Base-by-base conservation (phyloP, 2,113 vertebrate genomes). In the Plectropomus leopardus region DNA sequence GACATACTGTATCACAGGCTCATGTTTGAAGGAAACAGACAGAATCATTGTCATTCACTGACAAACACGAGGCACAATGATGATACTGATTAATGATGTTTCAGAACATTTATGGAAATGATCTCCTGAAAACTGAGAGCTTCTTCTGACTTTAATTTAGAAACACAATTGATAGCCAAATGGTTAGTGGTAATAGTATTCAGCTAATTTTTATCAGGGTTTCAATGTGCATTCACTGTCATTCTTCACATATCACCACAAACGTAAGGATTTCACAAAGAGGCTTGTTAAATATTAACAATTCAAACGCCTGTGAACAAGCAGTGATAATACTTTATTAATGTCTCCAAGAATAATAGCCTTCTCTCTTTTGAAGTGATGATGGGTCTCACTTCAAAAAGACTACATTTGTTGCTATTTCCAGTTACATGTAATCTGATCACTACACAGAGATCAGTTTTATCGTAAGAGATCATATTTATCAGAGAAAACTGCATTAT, bases 51-150 rank as follows among this genome's bases (percentile, higher is more conserved):
- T 92, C 89, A 91, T 84, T 64, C 78, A 77, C 86, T 82, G 88
- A 86, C 85, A 92, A 93, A 93, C 85, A 92, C n/a, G 70, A 82
- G 78, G 81, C 86, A 57, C 76, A 58, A 82, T 80, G 85, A 90
- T 92, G 88, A 92, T 89, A 88, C 81, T 85, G 90, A 94, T 93
- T 83, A 93, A 92, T 89, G 80, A 89, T 74, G 76, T 76, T 87
- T 15, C 72, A 48, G 85, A 83, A 83, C 81, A 80, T 89, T 89
- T 40, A 83, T 83, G 82, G 88, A 54, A 78, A 67, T 76, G 72
- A 88, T 89, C 83, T 74, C 76, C 77, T 79, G 76, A 81, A 86
- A 86, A 68, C 53, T 24, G 72, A 42, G 78, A 74, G 78, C 72
- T 83, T 73, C 61, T 61, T 90, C 82, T 81, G 76, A 88, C 82